These are phyloP conservation scores for Gymnobelideus leadbeateri DNA, from an alignment of 2,113 vertebrate genomes.

Conservation along the genomic window DNA sequence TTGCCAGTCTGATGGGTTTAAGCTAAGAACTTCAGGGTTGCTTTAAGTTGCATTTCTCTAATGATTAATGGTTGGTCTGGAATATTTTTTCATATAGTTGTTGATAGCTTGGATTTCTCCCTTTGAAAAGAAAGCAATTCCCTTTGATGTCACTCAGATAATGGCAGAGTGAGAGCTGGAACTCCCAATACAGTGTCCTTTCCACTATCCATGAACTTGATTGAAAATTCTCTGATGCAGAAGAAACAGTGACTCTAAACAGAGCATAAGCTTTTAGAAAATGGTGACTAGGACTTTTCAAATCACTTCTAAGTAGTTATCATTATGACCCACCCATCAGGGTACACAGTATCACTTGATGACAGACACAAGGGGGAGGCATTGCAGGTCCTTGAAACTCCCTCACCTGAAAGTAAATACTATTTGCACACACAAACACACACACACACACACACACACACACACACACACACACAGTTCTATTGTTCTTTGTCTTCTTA, in stretches of 20 bases:
- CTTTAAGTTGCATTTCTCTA: not conserved
- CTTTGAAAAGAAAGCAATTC: not conserved
- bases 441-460: not conserved
- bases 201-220: not conserved
- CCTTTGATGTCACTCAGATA: not conserved
- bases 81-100: not conserved
- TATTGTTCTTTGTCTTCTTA: constrained; percentile 61
- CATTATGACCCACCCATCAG: constrained; percentile 51
- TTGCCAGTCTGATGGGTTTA: not conserved
- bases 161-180: not conserved
- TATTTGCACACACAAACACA: not conserved
- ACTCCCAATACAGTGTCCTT: not conserved
- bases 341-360: constrained; percentile 65
- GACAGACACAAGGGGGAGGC: constrained; percentile 43
- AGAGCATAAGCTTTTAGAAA: constrained; percentile 48
- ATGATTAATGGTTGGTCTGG: not conserved
- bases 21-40: not conserved
- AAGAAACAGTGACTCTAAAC: constrained; percentile 50
- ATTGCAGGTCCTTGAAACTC: constrained; percentile 53
- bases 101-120: not conserved
- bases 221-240: constrained; percentile 37
- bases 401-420: constrained; percentile 70
- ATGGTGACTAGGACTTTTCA: constrained; percentile 64
- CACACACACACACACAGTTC: not conserved
- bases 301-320: constrained; percentile 69